Percentiles rank a stretch among this genome's conserved stretches.
phyloP scores from a whole-genome alignment of 2,113 vertebrate genomes.

The Hylia prasina region DNA sequence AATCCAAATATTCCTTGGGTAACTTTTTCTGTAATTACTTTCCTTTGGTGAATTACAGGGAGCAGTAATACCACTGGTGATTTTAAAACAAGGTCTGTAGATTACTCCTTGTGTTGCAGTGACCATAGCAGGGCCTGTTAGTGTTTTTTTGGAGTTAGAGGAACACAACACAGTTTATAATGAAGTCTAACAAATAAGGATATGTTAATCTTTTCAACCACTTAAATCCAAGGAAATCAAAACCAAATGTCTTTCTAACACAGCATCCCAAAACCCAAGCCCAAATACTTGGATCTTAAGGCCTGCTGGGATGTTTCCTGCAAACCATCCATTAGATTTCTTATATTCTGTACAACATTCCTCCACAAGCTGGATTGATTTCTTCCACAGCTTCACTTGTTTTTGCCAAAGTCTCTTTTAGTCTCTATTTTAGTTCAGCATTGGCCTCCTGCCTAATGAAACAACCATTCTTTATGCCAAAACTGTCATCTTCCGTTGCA shows the following conservation, averaged over 20 bases:
- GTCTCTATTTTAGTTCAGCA: constrained; percentile 16
- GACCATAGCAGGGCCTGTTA: not conserved
- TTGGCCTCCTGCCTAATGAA: constrained; percentile 52
- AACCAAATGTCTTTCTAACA: constrained; percentile 50
- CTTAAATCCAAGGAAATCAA: constrained; percentile 49
- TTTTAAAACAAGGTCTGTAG: not conserved
- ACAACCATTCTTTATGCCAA: constrained; percentile 20
- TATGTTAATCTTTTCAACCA: constrained; percentile 34
- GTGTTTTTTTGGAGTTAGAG: not conserved
- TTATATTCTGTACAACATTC: not conserved
- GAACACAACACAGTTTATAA: not conserved
- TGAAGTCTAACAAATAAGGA: not conserved
- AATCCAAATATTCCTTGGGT: not conserved
- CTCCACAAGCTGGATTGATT: not conserved
- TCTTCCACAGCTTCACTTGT: constrained; percentile 39
- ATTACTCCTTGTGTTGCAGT: not conserved
- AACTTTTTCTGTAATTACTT: not conserved
- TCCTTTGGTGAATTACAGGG: not conserved
- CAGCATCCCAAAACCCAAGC: not conserved
- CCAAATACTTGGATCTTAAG: constrained; percentile 6
- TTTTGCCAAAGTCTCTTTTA: constrained; percentile 60
- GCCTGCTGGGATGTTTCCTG: constrained; percentile 9
- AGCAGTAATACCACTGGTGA: not conserved
- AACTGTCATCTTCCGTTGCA: constrained; percentile 38
- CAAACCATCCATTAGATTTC: constrained; percentile 11